Conservation (phyloP, 2,888 invertebrate genomes). For the Drosophila ustulata region DNA sequence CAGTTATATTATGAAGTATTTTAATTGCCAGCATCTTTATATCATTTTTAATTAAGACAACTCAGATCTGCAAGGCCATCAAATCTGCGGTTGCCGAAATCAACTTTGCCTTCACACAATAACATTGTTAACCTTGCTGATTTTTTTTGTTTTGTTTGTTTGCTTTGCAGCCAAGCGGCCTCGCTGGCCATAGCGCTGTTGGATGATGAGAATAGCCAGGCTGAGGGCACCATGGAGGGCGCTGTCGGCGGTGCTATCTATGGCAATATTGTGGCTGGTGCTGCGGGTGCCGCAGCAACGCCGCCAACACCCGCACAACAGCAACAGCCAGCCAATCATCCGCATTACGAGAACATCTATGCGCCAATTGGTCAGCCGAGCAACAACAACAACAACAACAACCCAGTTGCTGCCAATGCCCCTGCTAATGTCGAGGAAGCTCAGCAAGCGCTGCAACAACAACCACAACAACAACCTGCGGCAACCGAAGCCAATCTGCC, state of each 20-base stretch:
- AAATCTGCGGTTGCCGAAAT: background rate
- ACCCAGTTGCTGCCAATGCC: slow-evolving; percentile 80
- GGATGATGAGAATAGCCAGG: slow-evolving; percentile 87
- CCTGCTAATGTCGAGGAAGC: slow-evolving; percentile 75
- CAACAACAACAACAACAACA: slow-evolving; percentile 51
- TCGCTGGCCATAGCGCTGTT: slow-evolving; percentile 82
- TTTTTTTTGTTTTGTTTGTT: background rate
- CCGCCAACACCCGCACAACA: slow-evolving; percentile 52
- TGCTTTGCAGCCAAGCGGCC: slow-evolving; percentile 75
- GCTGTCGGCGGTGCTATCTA: slow-evolving; percentile 85
- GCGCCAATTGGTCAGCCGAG: slow-evolving; percentile 85
- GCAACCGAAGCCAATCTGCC: slow-evolving; percentile 50
- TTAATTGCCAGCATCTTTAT: no score
- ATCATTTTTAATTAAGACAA: background rate
- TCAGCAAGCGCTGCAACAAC: slow-evolving; percentile 47
- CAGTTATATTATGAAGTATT: background rate
- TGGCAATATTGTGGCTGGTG: slow-evolving; percentile 56
- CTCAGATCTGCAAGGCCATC: background rate
- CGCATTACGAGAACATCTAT: slow-evolving; percentile 86
- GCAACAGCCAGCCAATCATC: slow-evolving; percentile 80
- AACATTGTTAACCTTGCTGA: background rate
- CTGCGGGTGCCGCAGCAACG: slow-evolving; percentile 44
- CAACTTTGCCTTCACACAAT: background rate
- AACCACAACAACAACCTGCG: slow-evolving; percentile 33
- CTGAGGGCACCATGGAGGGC: slow-evolving; percentile 87